Conservation (phyloP, 2,888 invertebrate species). For the Neelides folsomi region DNA sequence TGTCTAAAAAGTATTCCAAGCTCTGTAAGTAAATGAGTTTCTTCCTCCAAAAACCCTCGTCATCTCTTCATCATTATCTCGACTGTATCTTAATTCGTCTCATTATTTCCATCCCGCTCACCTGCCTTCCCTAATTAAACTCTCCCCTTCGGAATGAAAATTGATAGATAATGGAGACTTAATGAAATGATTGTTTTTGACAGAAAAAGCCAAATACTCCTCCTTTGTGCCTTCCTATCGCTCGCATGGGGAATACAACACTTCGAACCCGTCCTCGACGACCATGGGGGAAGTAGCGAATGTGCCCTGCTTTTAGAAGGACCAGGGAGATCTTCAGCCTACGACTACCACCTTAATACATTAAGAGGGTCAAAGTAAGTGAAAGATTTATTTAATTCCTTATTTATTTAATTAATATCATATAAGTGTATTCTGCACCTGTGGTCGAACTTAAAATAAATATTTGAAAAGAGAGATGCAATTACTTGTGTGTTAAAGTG, state of each 20-base stretch:
- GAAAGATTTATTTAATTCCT: constrained; percentile 25
- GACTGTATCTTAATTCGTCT: too few relatives aligned
- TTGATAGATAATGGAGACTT: too few relatives aligned
- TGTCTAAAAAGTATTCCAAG: too few relatives aligned
- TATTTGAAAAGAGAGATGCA: background rate
- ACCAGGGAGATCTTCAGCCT: constrained; percentile 63
- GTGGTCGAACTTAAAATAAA: background rate
- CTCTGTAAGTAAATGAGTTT: too few relatives aligned
- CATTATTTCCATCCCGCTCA: too few relatives aligned
- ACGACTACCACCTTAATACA: constrained; percentile 71
- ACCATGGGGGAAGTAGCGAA: constrained; percentile 43
- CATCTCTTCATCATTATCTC: too few relatives aligned
- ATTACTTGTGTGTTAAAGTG: background rate
- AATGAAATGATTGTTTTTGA: constrained; percentile 5
- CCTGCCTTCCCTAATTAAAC: too few relatives aligned
- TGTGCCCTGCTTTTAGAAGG: constrained; percentile 67
- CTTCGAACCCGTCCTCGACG: constrained; percentile 25
- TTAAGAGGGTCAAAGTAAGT: constrained; percentile 63
- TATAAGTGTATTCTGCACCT: too few relatives aligned
- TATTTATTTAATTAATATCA: too few relatives aligned
- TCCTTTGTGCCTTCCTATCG: constrained; percentile 22
- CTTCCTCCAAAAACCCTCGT: too few relatives aligned
- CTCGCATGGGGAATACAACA: constrained; percentile 20
- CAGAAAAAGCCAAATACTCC: constrained; percentile 32
- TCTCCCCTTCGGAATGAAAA: too few relatives aligned